Base-by-base conservation (phyloP, 2,888 invertebrate genomes). In the Napeogenes inachia region DNA sequence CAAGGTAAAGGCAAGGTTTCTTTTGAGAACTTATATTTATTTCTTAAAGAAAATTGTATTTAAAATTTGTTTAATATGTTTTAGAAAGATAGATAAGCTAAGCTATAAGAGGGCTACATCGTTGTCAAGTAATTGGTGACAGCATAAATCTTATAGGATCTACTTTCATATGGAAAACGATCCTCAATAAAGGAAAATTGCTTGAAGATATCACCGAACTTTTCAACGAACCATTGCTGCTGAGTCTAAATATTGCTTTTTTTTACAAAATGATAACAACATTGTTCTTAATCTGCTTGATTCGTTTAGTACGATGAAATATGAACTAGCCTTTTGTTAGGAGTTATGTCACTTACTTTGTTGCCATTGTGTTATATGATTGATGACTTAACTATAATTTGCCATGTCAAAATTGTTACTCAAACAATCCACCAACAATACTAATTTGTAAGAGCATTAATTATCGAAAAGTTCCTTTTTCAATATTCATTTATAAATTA, bases 301-400 rank as follows among this genome's bases (percentile, higher is more conserved):
- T 50, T 50, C 50, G 50, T 50, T 50, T 30, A 50, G 30, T 8
- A 30, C 30, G 10, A 50, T 50, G 50, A 50, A 50, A 50, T 50
- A 50, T 50, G 50, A 50, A 50, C 30, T 50, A 13, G 10, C 50
- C 50, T 50, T 47, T 50, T 50, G 50, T 50, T 50, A 30, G 8
- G 50, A 53, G 32, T 32, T 50, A n/a, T 45, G 59, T 50, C 58
- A 61, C 61, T 64, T 56, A 46, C 57, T 65, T 46, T 47, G 53
- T 4, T 30, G 50, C 8, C 55, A 61, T 62, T 64, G 72, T 68
- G 65, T 60, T 59, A 63, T 70, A 78, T 86, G 85, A 86, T 86
- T 84, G 84, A 86, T 86, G 79, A 68, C 68, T 67, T 66, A 70
- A 64, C 72, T 70, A 73, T 78, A 79, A 78, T 78, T 79, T 70